Evolutionary conservation across 2,797 vertebrate species (phyloP), one percentile per base, ranked within the genome.

Genomic region (Acrossocheilus wenchowensis): DNA sequence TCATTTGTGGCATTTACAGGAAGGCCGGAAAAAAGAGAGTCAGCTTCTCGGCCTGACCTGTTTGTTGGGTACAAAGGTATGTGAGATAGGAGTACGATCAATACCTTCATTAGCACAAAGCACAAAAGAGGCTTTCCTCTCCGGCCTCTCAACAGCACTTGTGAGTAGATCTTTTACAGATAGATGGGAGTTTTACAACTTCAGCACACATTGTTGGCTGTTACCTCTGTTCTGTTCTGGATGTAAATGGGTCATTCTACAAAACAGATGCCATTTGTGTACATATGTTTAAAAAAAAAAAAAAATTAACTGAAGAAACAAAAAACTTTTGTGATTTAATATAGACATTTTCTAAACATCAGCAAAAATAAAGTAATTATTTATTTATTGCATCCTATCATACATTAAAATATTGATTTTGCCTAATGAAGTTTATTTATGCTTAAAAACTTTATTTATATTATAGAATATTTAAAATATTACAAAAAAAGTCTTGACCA

Each of bases 21-120:
- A 85, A 78, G 10, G 26, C 5, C 8, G 10, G 26, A 34, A 66
- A 66, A 66, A 66, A 68, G 17, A 68, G 43, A 78, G 83, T 41
- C 64, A n/a, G n/a, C n/a, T 39, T 78, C 74, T 30, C 45, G 68
- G 60, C 34, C 23, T 14, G 36, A 36, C 36, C n/a, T 69, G 39
- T 84, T 79, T 85, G 64, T 79, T 34, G 30, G 75, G 86, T 84
- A 73, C 86, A 84, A 87, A 87, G 86, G 82, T 84, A 73, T 75
- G 71, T 36, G 77, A 84, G 86, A 87, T 83, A 84, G 15, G 68
- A 62, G 64, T 36, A 43, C 34, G 8, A 73, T 84, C 81, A 66
- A 79, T 87, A 52, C 43, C 43, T 64, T 87, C 69, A 84, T 74
- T 84, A 73, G 34, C 66, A 4, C 39, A n/a, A 50, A 78, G 21